Evolutionary conservation across 2,888 invertebrate genomes (phyloP), one percentile per base, ranked within the genome.

Genomic region (Sepiola atlantica): DNA sequence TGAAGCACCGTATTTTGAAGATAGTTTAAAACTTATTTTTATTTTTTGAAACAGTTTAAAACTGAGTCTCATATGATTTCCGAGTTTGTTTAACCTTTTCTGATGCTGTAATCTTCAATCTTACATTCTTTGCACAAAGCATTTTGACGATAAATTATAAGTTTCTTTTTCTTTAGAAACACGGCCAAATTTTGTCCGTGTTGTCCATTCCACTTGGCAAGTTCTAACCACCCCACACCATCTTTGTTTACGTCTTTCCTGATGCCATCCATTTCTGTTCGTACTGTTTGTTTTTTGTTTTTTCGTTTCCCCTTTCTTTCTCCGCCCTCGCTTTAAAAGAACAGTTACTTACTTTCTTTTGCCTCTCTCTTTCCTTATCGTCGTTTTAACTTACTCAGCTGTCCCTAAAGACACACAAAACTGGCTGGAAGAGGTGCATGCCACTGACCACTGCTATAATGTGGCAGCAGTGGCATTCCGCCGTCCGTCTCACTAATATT

Each of bases 381-480:
- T 45, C 45, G 45, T 77, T 77, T n/a, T 18, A 77, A 32, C n/a
- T 77, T 77, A 12, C 12, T 77, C n/a, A 0, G 32, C 77, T 77
- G 77, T 77, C 77, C 77, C 77, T n/a, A 77, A n/a, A 77, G 77
- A 77, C 77, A 77, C n/a, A 77, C 77, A n/a, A 16, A 45, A 77
- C 77, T 77, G 77, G 77, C n/a, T 77, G n/a, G 77, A n/a, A 77
- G 77, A 77, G 77, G 77, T 77, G n/a, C 77, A 77, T 32, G 32
- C 32, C n/a, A n/a, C 77, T 77, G 77, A 77, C 77, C 77, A 77
- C 77, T 77, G 77, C 77, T 32, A 16, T 77, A 77, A 18, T 77
- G 77, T 77, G 77, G 77, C 77, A 77, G 77, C n/a, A 77, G n/a
- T n/a, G 77, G n/a, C 77, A 77, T 77, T 77, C 77, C 77, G n/a